Evolutionary conservation across 1,140 invertebrate genomes (phyloP).

Genomic region (Eriosoma lanigerum): DNA sequence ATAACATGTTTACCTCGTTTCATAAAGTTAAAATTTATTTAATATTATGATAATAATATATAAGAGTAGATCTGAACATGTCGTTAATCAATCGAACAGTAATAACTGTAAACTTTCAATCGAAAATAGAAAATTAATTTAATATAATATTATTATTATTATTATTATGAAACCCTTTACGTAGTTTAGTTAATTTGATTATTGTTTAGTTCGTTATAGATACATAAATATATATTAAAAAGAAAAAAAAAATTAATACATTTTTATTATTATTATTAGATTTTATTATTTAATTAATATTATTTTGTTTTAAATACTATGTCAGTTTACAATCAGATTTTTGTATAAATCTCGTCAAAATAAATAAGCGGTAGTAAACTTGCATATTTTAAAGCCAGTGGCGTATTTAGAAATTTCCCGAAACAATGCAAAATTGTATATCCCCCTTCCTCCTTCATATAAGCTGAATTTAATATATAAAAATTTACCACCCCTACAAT

Average conservation of each 20-base stretch:
- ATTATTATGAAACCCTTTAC: neutral
- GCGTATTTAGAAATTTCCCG: too few species aligned
- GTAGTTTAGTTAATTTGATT: slow-evolving; percentile 16
- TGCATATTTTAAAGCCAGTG: too few species aligned
- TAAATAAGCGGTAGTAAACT: neutral
- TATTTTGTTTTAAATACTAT: slow-evolving; percentile 9
- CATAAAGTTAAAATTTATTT: slow-evolving; percentile 15
- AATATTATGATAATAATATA: neutral
- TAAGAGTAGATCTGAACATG: neutral
- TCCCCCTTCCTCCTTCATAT: too few species aligned
- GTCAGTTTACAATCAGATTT: neutral
- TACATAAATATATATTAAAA: too few species aligned
- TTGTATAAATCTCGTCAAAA: slow-evolving; percentile 13
- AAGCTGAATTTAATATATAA: too few species aligned
- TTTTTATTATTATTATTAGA: neutral
- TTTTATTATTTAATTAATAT: slow-evolving; percentile 9
- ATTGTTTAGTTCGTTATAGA: neutral
- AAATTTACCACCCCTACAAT: too few species aligned
- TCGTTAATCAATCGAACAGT: neutral
- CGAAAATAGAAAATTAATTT: too few species aligned
- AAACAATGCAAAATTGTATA: too few species aligned
- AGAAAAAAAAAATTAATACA: too few species aligned
- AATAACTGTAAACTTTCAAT: too few species aligned
- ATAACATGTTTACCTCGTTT: slow-evolving; percentile 42
- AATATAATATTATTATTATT: too few species aligned